These are phyloP conservation scores for Adelges cooleyi DNA, from an alignment of 1,140 invertebrate genomes.

Conservation along the genomic window DNA sequence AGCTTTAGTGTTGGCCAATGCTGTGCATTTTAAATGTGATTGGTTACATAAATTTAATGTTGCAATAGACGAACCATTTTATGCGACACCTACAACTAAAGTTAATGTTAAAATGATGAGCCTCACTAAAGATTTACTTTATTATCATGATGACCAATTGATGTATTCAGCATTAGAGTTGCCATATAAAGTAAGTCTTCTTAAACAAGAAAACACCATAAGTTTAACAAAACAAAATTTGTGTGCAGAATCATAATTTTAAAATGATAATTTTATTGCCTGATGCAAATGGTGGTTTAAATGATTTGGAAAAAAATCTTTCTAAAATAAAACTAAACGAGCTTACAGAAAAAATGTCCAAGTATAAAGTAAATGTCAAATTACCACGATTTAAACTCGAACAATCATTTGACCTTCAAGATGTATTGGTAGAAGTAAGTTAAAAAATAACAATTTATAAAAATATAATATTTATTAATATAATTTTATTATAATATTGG, in stretches of 20 bases:
- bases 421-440: background rate
- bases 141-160: slow-evolving; percentile 40
- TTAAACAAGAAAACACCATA: too few relatives aligned
- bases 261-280: slow-evolving; percentile 20
- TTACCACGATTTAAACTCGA: slow-evolving; percentile 17
- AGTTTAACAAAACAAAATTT: too few relatives aligned
- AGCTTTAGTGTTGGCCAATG: slow-evolving; percentile 62
- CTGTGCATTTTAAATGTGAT: slow-evolving; percentile 71
- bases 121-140: slow-evolving; percentile 41
- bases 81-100: slow-evolving; percentile 39
- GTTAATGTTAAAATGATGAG: slow-evolving; percentile 55
- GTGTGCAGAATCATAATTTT: background rate
- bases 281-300: slow-evolving; percentile 8
- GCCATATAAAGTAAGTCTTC: slow-evolving; percentile 42
- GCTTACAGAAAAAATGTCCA: background rate
- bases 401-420: background rate
- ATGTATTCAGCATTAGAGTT: slow-evolving; percentile 46
- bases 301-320: slow-evolving; percentile 4
- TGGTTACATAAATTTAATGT: slow-evolving; percentile 49
- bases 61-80: slow-evolving; percentile 40
- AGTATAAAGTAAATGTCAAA: slow-evolving; percentile 6
- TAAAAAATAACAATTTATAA: background rate
- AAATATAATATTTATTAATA: background rate
- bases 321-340: slow-evolving; percentile 1
- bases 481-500: too few relatives aligned